Conservation (phyloP, 2,888 invertebrate genomes). For the Diachrysia chrysitis region DNA sequence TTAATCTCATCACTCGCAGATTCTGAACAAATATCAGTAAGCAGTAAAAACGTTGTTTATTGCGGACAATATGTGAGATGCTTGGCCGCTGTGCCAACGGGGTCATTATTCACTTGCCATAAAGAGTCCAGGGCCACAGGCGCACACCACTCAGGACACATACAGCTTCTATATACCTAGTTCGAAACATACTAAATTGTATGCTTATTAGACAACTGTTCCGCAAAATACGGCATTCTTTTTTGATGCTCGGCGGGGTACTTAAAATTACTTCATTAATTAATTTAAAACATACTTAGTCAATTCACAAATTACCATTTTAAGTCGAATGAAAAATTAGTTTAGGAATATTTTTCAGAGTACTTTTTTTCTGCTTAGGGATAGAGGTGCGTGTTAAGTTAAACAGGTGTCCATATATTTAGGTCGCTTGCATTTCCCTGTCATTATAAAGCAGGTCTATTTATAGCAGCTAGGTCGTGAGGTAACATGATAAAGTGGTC, state of each 20-base stretch:
- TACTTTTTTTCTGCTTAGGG: neutral
- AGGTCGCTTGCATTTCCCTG: neutral
- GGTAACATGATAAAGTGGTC: neutral
- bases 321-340: neutral
- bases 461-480: constrained; percentile 2
- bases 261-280: neutral
- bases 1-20: neutral
- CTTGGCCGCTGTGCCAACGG: constrained; percentile 1
- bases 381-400: neutral
- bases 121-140: constrained; percentile 1
- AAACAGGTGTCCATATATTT: constrained; percentile 1
- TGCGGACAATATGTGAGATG: neutral
- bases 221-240: neutral
- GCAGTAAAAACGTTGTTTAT: neutral
- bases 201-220: neutral
- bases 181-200: neutral
- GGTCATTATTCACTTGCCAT: neutral
- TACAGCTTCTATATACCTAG: neutral
- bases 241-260: neutral
- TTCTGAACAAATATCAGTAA: neutral
- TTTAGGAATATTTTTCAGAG: neutral
- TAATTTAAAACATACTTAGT: neutral
- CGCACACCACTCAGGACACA: neutral
- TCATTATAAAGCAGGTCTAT: neutral
- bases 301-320: neutral